Evolutionary conservation across 92 coral and sea anemone genomes (phyloP).

Genomic region (Isaurus tuberculatus): DNA sequence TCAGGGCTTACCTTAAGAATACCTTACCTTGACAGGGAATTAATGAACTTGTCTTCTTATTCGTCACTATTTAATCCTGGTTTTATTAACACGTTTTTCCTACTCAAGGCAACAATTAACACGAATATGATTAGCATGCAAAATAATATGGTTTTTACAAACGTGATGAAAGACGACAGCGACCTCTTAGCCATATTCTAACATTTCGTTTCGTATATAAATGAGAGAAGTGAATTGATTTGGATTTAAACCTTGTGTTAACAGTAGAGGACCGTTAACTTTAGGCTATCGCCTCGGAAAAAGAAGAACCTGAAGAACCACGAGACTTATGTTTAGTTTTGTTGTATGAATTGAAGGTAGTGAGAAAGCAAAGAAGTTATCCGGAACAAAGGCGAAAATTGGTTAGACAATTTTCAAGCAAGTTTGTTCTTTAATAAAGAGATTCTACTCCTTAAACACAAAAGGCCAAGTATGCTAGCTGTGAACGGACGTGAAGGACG

Average conservation of each 20-base stretch:
- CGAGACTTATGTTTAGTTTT: neutral
- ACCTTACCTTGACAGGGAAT: too few species aligned
- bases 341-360: neutral
- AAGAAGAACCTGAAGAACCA: neutral
- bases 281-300: neutral
- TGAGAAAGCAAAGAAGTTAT: neutral
- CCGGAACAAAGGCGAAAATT: neutral
- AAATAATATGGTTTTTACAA: neutral
- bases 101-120: constrained; percentile 3
- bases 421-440: neutral
- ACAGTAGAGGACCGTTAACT: too few species aligned
- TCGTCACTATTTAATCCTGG: constrained; percentile 3
- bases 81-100: neutral
- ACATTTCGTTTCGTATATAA: neutral
- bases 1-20: too few species aligned
- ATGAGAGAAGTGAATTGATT: neutral
- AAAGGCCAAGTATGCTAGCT: neutral
- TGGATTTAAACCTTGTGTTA: neutral
- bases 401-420: neutral
- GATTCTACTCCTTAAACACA: neutral
- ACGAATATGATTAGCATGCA: constrained; percentile 5
- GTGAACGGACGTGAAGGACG: constrained; percentile 5
- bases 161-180: neutral
- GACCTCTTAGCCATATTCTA: neutral
- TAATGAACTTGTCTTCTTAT: neutral